A percentile compares a stretch with the other conserved stretches of the same genome.
Evolutionary conservation across 2,888 invertebrate species (phyloP).

Genomic region (Ferrisia virgata): DNA sequence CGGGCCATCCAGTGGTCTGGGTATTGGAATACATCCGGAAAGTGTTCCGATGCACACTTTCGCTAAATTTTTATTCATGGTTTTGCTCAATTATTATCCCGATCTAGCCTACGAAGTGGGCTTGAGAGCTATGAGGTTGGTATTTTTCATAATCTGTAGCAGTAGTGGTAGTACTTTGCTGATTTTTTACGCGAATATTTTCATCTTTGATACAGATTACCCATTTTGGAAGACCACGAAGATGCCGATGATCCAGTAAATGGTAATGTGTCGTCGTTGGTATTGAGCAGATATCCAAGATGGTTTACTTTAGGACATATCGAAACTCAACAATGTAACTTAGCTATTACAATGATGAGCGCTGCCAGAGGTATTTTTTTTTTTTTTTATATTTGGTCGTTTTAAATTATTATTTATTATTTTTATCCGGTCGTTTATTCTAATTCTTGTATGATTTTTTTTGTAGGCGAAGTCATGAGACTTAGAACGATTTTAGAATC

Average conservation of each 20-base stretch:
- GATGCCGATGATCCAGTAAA: constrained; percentile 62
- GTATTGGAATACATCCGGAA: constrained; percentile 72
- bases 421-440: not conserved
- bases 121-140: constrained; percentile 68
- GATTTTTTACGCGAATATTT: not conserved
- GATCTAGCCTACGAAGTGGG: constrained; percentile 79
- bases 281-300: constrained; percentile 63
- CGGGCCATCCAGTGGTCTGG: constrained; percentile 73
- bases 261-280: constrained; percentile 57
- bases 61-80: constrained; percentile 74
- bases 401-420: not conserved
- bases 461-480: constrained; percentile 64
- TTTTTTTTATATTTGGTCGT: not conserved
- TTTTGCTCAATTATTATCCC: constrained; percentile 69
- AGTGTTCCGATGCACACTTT: constrained; percentile 83
- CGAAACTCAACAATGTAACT: constrained; percentile 75
- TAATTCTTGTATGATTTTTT: not conserved
- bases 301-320: constrained; percentile 81
- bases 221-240: constrained; percentile 70
- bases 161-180: no score
- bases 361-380: constrained; percentile 61
- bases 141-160: not conserved
- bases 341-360: constrained; percentile 73
- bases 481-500: constrained; percentile 73
- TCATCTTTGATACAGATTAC: constrained; percentile 57